Percentiles rank a stretch among this genome's conserved stretches.
Evolutionary conservation across 2,888 invertebrate species (phyloP).

Genomic region (Panorpa germanica): DNA sequence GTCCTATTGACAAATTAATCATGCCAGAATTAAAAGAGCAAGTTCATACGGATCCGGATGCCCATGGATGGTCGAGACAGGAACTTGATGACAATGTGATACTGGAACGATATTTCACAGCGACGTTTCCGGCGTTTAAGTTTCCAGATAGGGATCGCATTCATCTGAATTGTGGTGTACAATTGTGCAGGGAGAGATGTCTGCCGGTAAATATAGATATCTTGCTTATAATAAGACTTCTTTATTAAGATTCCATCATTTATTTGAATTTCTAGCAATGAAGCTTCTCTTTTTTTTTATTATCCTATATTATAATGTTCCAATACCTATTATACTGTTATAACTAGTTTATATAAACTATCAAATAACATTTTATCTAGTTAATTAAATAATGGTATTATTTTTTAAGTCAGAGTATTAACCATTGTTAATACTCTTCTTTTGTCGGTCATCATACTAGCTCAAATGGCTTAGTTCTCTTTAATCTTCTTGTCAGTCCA

Average conservation of each 20-base stretch:
- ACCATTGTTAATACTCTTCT: no score
- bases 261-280: conserved; percentile 20
- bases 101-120: conserved; percentile 23
- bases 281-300: no score
- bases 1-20: conserved; percentile 46
- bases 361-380: no score
- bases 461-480: no score
- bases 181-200: conserved; percentile 55
- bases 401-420: no score
- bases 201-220: conserved; percentile 28
- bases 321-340: no score
- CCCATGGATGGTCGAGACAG: conserved; percentile 25
- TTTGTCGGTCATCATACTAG: no score
- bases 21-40: conserved; percentile 21
- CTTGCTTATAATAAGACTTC: conserved; percentile 5
- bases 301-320: no score
- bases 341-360: no score
- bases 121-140: conserved; percentile 64
- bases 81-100: conserved; percentile 20
- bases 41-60: conserved; percentile 13
- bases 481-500: no score
- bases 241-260: conserved; percentile 7
- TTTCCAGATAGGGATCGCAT: conserved; percentile 63
- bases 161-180: conserved; percentile 58
- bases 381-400: no score